Conservation (phyloP, 2,797 vertebrate genomes). For the Agapornis canus region DNA sequence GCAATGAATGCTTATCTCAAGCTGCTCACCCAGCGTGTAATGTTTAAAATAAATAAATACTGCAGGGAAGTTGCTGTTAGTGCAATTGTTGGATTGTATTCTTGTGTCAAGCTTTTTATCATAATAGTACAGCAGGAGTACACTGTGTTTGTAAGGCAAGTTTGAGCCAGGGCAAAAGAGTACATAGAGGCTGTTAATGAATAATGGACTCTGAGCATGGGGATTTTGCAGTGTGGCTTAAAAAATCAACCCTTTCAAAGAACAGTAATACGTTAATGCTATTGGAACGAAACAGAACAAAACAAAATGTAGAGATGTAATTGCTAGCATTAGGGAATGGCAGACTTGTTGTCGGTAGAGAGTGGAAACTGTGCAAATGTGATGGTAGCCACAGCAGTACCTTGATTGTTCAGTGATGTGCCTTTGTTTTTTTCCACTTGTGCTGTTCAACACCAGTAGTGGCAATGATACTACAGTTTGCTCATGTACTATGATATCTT, state of each 20-base stretch:
- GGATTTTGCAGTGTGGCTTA: neutral
- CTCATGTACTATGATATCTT: neutral
- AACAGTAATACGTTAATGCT: neutral
- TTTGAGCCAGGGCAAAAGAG: neutral
- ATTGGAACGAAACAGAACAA: neutral
- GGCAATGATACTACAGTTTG: neutral
- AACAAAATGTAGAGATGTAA: neutral
- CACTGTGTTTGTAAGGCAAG: constrained; percentile 8
- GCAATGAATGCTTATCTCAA: neutral
- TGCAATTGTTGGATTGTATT: constrained; percentile 28
- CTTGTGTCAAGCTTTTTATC: constrained; percentile 25
- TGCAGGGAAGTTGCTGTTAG: neutral
- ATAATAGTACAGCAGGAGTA: neutral
- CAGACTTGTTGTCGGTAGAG: neutral
- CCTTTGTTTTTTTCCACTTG: neutral
- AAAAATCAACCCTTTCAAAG: neutral
- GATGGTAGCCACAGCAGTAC: neutral
- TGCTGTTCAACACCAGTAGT: neutral
- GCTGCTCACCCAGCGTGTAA: neutral
- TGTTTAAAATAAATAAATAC: constrained; percentile 59
- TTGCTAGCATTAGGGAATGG: neutral
- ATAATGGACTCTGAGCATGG: neutral
- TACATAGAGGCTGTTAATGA: constrained; percentile 23
- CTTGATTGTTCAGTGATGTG: fast-evolving
- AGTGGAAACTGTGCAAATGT: fast-evolving